Base-by-base conservation (phyloP, 2,113 vertebrate species). In the Casuarius casuarius region DNA sequence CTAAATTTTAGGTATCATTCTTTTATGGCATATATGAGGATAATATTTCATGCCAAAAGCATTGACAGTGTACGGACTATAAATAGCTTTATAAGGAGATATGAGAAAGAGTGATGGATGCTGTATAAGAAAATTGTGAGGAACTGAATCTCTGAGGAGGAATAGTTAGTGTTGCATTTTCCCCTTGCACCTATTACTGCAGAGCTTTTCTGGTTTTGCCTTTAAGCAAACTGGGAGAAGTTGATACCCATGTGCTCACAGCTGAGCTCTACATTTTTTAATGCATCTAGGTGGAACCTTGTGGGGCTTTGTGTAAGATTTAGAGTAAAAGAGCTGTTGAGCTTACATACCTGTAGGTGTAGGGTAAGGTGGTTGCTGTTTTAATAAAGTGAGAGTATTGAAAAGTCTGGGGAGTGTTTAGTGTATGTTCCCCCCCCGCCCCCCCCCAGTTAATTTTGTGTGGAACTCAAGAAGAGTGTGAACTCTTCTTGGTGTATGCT, bases 321-420 rank as follows among this genome's bases (percentile, higher is more conserved):
- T 29, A 31, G 65, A 51, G 23, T 2, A 61, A 44, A 49, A 58
- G 49, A 15, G 49, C 63, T 71, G 46, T 42, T 87, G 84, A 46
- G 1, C 1, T 1, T 49, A n/a, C 73, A 0, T 26, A 18, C 56
- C 78, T 48, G 48, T 20, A 1, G 48, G 12, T 68, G 29, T 75
- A 56, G 38, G 40, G 52, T 83, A 1, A 1, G 26, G 49, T 35
- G 10, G 19, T 21, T 70, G 33, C 35, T 54, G 7, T 66, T 83
- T 51, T 26, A 42, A 42, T 5, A 44, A 78, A 78, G 19, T 33
- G 56, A 67, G 48, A 75, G 25, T 74, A 46, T 22, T n/a, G n/a
- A 70, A n/a, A 92, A 84, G 12, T 86, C 61, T 38, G 19, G 40
- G n/a, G 13, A 40, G 7, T 71, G 26, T 49, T 89, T 14, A 40